These are phyloP conservation scores for Xyrichtys novacula DNA, from an alignment of 2,797 vertebrate genomes.

Conservation along the genomic window DNA sequence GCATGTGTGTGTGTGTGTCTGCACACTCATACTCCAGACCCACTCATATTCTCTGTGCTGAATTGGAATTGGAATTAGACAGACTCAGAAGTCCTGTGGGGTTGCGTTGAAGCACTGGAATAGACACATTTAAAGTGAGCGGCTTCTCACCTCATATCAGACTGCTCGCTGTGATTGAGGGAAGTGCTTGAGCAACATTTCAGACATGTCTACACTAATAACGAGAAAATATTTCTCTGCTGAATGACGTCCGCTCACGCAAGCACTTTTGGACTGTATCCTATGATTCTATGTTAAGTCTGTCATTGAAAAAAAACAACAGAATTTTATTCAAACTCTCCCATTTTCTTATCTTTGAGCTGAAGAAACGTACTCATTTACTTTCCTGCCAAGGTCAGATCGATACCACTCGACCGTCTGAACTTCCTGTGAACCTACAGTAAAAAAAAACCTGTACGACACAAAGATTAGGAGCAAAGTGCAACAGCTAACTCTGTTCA, in stretches of 20 bases:
- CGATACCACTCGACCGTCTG: not conserved
- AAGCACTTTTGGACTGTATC: not conserved
- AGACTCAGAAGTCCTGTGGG: constrained; percentile 23
- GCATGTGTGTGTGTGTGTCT: not conserved
- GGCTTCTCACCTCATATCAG: constrained; percentile 18
- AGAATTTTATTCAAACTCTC: not conserved
- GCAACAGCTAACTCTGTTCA: not conserved
- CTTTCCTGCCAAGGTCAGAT: not conserved
- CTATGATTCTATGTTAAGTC: not conserved
- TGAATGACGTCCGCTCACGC: not conserved
- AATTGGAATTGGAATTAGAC: constrained; percentile 43
- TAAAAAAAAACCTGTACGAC: not conserved
- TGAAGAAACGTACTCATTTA: not conserved
- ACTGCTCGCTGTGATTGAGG: not conserved
- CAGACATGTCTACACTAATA: not conserved
- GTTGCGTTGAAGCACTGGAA: constrained; percentile 10
- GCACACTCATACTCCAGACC: constrained; percentile 12
- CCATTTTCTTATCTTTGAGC: not conserved
- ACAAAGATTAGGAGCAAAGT: not conserved
- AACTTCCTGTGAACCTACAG: not conserved
- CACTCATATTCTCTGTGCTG: constrained; percentile 5
- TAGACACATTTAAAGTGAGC: constrained; percentile 20
- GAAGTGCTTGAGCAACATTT: constrained; percentile 11
- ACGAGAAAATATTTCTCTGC: not conserved
- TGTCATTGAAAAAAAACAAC: not conserved